Percentiles rank a stretch among this genome's conserved stretches.
Evolutionary conservation across 2,113 vertebrate genomes (phyloP).

Genomic region (Chaetodon trifascialis): DNA sequence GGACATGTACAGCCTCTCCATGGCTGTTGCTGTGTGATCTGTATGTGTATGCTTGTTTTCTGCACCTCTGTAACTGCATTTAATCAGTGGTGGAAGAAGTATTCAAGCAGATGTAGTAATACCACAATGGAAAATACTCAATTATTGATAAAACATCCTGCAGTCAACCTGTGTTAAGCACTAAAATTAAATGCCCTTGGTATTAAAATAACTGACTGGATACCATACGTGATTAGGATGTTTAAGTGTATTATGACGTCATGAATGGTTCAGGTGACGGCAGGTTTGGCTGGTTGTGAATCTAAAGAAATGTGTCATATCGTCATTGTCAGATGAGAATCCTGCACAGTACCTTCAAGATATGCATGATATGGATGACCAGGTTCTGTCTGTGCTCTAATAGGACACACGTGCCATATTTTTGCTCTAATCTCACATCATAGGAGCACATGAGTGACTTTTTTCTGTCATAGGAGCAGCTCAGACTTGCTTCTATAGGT

Average conservation of each 20-base stretch:
- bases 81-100: neutral
- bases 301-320: neutral
- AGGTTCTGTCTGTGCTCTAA: neutral
- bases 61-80: neutral
- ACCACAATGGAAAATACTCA: neutral
- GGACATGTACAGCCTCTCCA: neutral
- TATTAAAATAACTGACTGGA: neutral
- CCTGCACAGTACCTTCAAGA: neutral
- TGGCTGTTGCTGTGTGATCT: neutral
- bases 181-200: neutral
- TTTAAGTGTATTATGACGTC: neutral
- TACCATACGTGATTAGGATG: neutral
- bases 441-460: neutral
- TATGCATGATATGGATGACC: neutral
- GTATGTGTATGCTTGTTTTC: neutral
- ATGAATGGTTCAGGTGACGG: neutral
- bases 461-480: neutral
- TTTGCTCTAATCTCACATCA: neutral
- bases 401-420: neutral
- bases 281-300: neutral
- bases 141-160: too few species aligned
- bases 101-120: neutral
- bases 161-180: neutral
- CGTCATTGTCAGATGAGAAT: neutral
- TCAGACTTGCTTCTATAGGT: neutral